These are phyloP conservation scores for Drosophila neutralis DNA, from an alignment of 2,888 invertebrate species.

Conservation along the genomic window DNA sequence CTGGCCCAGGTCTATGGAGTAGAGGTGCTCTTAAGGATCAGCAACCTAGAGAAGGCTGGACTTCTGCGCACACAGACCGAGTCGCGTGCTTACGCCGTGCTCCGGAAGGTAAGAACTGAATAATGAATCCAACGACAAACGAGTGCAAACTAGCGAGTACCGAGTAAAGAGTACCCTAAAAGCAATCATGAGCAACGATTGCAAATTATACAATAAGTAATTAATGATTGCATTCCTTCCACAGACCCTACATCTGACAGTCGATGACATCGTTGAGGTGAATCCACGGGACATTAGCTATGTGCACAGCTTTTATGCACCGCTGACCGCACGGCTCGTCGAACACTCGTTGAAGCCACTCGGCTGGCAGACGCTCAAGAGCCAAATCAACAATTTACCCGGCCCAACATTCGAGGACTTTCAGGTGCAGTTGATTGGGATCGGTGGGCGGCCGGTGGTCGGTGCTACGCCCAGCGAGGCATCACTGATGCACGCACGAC, in stretches of 20 bases:
- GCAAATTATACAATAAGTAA: background rate
- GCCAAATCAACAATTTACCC: constrained; percentile 92
- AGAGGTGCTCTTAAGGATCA: constrained; percentile 91
- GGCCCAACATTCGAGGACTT: constrained; percentile 89
- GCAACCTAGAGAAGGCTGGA: constrained; percentile 94
- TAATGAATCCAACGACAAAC: background rate
- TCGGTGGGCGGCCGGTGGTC: constrained; percentile 86
- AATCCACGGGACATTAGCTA: constrained; percentile 95
- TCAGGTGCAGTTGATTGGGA: constrained; percentile 86
- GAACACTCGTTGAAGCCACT: constrained; percentile 91
- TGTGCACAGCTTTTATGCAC: constrained; percentile 96
- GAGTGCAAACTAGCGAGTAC: background rate
- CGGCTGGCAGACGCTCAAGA: constrained; percentile 92
- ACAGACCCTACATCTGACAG: constrained; percentile 92
- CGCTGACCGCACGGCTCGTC: constrained; percentile 93
- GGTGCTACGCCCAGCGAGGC: constrained; percentile 87
- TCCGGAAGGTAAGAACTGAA: constrained; percentile 88
- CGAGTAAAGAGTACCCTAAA: background rate
- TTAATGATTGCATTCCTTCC: background rate
- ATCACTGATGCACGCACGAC: constrained; percentile 84
- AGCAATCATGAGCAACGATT: background rate
- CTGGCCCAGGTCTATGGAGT: constrained; percentile 94
- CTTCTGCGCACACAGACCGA: constrained; percentile 91
- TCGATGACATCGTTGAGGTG: constrained; percentile 94
- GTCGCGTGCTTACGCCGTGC: constrained; percentile 89